These are phyloP conservation scores for Callionymus lyra DNA, from an alignment of 2,113 vertebrate species.

Conservation along the genomic window DNA sequence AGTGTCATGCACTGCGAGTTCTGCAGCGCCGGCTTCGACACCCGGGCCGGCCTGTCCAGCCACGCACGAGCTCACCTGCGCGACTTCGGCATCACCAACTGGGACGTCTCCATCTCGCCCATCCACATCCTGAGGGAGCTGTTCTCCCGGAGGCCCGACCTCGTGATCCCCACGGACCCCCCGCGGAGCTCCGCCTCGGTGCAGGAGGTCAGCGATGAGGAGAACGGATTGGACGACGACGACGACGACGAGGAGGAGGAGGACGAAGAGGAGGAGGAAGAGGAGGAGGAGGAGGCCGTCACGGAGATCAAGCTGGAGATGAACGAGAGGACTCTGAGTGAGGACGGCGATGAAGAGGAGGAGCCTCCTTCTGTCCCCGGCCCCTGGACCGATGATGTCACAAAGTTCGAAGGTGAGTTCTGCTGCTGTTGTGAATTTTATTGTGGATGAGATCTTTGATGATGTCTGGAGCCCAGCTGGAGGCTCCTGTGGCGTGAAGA, in stretches of 20 bases:
- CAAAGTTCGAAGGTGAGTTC: no score
- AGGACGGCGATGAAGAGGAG: conserved; percentile 19
- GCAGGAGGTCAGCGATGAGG: conserved; percentile 38
- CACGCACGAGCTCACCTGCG: conserved; percentile 89
- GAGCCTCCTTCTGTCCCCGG: no score
- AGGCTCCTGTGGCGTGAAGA: not conserved
- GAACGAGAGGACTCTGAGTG: conserved; percentile 31
- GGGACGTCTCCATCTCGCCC: conserved; percentile 90
- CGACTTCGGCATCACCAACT: conserved; percentile 94
- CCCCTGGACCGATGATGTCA: no score
- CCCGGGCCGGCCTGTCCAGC: conserved; percentile 88
- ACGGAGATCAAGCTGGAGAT: not conserved
- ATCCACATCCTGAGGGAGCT: conserved; percentile 89
- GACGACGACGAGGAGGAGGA: conserved; percentile 34
- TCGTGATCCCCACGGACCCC: conserved; percentile 65
- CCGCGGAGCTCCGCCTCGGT: conserved; percentile 34
- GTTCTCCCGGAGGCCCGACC: conserved; percentile 80
- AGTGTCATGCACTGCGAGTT: conserved; percentile 96
- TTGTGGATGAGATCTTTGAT: no score
- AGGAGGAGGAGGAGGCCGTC: conserved; percentile 36
- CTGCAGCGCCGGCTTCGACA: conserved; percentile 93
- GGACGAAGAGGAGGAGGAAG: conserved; percentile 41
- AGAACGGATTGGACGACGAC: conserved; percentile 36
- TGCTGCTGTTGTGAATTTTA: no score
- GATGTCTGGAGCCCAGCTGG: no score